These are phyloP conservation scores for Phaedon cochleariae DNA, from an alignment of 2,888 invertebrate genomes.

Conservation along the genomic window DNA sequence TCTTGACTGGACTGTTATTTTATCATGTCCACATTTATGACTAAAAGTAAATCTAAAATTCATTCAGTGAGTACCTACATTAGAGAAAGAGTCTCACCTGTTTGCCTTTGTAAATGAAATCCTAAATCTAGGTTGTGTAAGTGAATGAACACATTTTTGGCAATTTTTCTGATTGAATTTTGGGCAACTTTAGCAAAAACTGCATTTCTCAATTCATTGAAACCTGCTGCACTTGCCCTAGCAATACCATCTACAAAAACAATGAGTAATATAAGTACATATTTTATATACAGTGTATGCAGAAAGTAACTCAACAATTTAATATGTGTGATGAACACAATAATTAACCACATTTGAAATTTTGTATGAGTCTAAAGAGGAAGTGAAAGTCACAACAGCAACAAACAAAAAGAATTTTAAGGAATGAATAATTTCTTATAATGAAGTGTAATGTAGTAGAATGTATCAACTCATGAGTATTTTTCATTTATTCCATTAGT, in stretches of 20 bases:
- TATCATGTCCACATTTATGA: not conserved
- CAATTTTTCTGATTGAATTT: constrained; percentile 92
- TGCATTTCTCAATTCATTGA: constrained; percentile 97
- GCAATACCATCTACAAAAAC: constrained; percentile 93
- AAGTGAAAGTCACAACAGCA: too few relatives aligned
- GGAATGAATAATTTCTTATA: too few relatives aligned
- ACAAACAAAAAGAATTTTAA: too few relatives aligned
- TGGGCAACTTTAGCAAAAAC: constrained; percentile 98
- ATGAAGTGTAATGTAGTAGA: too few relatives aligned
- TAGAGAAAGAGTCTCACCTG: constrained; percentile 73
- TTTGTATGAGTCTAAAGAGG: too few relatives aligned
- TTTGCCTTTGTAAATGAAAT: constrained; percentile 94
- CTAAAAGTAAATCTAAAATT: not conserved
- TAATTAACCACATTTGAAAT: too few relatives aligned
- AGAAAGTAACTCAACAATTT: too few relatives aligned
- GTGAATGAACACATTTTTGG: constrained; percentile 94
- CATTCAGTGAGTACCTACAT: not conserved
- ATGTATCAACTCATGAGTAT: too few relatives aligned
- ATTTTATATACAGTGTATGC: too few relatives aligned
- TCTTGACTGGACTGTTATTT: not conserved
- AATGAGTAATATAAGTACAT: too few relatives aligned
- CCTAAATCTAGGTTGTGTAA: constrained; percentile 92
- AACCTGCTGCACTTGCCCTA: constrained; percentile 86
- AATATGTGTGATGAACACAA: too few relatives aligned
- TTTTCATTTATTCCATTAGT: too few relatives aligned